Evolutionary conservation across 2,888 invertebrate species (phyloP), one percentile per base, ranked within the genome.

Genomic region (Chymomyza caudatula): DNA sequence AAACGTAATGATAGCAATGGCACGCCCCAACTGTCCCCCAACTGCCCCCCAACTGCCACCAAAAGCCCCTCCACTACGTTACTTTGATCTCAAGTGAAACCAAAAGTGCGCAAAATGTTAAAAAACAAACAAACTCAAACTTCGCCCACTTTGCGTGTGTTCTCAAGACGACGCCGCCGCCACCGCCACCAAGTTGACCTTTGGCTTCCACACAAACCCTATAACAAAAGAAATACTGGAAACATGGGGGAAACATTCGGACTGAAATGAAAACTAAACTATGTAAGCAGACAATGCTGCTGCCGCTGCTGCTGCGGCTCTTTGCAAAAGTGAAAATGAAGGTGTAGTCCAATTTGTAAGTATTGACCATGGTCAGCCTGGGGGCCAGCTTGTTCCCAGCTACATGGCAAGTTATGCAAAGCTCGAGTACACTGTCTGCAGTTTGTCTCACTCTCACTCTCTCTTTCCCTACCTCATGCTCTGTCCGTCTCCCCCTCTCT

Each of bases 261-360:
- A 19, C 22, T 20, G 5, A 25, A 52, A 37, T 37, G 29, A 37
- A 37, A 37, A 37, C 29, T 37, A 37, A 37, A 37, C 29, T 37
- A 37, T 37, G 29, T 37, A 25, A 25, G 29, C 29, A 54, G 29
- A 47, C 47, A 20, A n/a, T 47, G 58, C n/a, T 22, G n/a, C 47
- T 43, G 57, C 49, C 17, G 59, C 61, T 37, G 53, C 37, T 53
- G 37, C 19, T n/a, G 63, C 76, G 67, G 74, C 60, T 63, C 73
- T 74, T 70, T 66, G 60, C 57, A 68, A 67, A 82, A 82, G 85
- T 82, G 82, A 86, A 86, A 86, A 80, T 80, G 87, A 85, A 86
- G 87, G 87, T 86, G 87, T 85, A 87, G 87, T 86, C 87, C 86
- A 87, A 87, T 87, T 87, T 86, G 86, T 86, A 85, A 86, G 82